Base-by-base conservation (phyloP, 1,140 invertebrate species). In the Rhyzopertha dominica region DNA sequence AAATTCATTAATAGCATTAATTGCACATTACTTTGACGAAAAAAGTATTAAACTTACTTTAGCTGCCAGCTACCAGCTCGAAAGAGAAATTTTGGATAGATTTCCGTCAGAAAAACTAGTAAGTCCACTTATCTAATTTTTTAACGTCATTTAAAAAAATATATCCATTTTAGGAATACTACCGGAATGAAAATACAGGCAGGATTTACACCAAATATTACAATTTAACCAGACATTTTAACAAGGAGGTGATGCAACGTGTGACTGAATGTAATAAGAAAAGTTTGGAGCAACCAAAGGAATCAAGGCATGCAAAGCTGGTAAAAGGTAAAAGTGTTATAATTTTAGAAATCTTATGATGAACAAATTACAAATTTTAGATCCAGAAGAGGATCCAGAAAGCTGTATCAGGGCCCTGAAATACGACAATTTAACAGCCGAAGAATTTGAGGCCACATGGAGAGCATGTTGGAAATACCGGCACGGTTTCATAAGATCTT, bases 61-160 rank as follows among this genome's bases (percentile, higher is more conserved):
- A 17, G 2, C 17, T 25, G 24, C n/a, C 28, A 43, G 16, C 30
- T 12, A 35, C 10, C 3, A 16, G 12, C 18, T 43, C 9, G 41
- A 43, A 43, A 19, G 35, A 19, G 41, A 43, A 43, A 43, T 43
- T 22, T n/a, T 43, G 5, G 29, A 43, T 13, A 17, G 41, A 4
- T 43, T 43, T 43, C 41, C 41, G n/a, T 34, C 41, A 34, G 41
- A 43, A 12, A 41, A 41, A 41, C 22, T 41, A 26, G 39, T 41
- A 30, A 31, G 12, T 28, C n/a, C 28, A 5, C 18, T 17, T 10
- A 16, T 7, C 9, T 41, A 9, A 17, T 10, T 12, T 10, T 14
- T 12, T 28, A 28, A 9, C 4, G 9, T 14, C 18, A 31, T 18
- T 19, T 34, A 18, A 10, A 18, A 43, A 13, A 16, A 16, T 13